A percentile compares a stretch with the other conserved stretches of the same genome.
phyloP scores from a whole-genome alignment of 2,888 invertebrate species.

The Salpingus planirostris region DNA sequence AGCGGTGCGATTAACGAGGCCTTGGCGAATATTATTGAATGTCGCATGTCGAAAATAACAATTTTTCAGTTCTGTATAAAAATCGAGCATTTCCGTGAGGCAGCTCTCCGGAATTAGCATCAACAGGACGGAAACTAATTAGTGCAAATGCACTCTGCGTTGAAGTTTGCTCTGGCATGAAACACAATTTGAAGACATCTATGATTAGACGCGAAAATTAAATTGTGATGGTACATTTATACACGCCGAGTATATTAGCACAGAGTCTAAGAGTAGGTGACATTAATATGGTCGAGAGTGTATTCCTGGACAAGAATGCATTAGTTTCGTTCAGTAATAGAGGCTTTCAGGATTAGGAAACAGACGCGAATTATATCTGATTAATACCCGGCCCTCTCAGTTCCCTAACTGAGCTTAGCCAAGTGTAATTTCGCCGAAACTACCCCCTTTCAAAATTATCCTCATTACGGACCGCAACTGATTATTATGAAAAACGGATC shows the following conservation, averaged over 20 bases:
- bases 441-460: conserved; percentile 1
- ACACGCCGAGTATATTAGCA: conserved; percentile 9
- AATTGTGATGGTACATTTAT: conserved; percentile 14
- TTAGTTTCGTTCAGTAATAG: conserved; percentile 15
- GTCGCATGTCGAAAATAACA: too few species aligned
- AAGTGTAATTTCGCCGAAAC: conserved; percentile 6
- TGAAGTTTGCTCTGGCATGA: too few species aligned
- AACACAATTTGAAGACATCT: conserved; percentile 15
- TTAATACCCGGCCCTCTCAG: conserved; percentile 12
- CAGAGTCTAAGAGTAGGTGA: conserved; percentile 12
- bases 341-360: conserved; percentile 14
- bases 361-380: conserved; percentile 13
- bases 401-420: not conserved
- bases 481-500: too few species aligned
- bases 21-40: too few species aligned
- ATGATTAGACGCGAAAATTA: conserved; percentile 13
- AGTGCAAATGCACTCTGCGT: too few species aligned
- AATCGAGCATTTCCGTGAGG: too few species aligned
- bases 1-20: too few species aligned
- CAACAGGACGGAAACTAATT: too few species aligned
- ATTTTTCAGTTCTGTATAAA: too few species aligned
- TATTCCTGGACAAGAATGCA: conserved; percentile 16
- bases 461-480: too few species aligned
- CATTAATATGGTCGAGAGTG: conserved; percentile 13
- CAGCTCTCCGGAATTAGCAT: conserved; percentile 8